Conservation (phyloP, 2,113 vertebrate genomes). For the Hippopotamus amphibius region DNA sequence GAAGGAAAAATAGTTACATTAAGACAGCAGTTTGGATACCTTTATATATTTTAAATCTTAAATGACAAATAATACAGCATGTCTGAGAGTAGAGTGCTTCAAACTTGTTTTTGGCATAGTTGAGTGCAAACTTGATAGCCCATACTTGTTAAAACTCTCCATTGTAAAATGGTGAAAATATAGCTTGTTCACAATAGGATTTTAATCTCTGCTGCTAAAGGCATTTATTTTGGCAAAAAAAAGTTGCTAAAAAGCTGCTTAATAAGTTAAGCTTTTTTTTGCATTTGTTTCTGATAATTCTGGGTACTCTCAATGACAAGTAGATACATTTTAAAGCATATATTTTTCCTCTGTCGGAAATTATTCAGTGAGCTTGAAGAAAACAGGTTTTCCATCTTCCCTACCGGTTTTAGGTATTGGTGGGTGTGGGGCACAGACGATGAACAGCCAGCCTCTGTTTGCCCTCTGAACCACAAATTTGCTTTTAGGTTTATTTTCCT, state of each 20-base stretch:
- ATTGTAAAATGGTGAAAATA: conserved; percentile 67
- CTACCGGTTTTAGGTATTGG: conserved; percentile 43
- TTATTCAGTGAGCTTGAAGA: conserved; percentile 65
- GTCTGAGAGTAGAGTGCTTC: conserved; percentile 75
- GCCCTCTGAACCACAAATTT: not conserved
- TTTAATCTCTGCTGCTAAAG: conserved; percentile 78
- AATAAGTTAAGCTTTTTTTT: conserved; percentile 77
- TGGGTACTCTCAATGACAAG: conserved; percentile 51
- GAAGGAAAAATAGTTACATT: conserved; percentile 82
- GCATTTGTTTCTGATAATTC: conserved; percentile 65
- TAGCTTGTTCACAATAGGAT: conserved; percentile 75
- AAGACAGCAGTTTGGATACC: conserved; percentile 84
- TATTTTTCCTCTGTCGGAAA: conserved; percentile 25
- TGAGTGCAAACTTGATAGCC: conserved; percentile 83
- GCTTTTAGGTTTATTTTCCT: conserved; percentile 51
- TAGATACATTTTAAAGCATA: conserved; percentile 43
- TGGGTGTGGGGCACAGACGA: not conserved
- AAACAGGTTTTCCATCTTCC: conserved; percentile 52
- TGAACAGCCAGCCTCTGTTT: conserved; percentile 58
- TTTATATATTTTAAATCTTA: conserved; percentile 73
- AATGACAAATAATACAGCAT: conserved; percentile 77
- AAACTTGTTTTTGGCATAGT: conserved; percentile 82
- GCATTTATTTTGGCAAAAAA: conserved; percentile 73
- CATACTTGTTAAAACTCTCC: conserved; percentile 72
- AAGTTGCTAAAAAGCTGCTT: conserved; percentile 78